Base-by-base conservation (phyloP, 1,140 invertebrate genomes). In the Formica exsecta region DNA sequence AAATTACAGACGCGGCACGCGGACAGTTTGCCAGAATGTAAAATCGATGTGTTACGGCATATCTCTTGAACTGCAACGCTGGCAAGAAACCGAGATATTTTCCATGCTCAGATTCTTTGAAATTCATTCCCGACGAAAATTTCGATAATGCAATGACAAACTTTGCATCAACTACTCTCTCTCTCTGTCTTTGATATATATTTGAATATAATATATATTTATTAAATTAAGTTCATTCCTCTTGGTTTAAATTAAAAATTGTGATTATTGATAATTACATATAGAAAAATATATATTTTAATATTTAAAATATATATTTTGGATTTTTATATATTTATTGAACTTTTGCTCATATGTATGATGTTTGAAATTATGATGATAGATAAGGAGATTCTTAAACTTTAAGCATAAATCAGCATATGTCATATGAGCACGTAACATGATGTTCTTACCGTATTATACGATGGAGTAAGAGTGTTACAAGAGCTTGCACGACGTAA, bases 21-120 rank as follows among this genome's bases (percentile, higher is more conserved):
- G 87, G 65, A 90, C 85, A 81, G 86, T 90, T 80, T 88, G 88
- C 89, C 80, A 87, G 88, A 91, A 86, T 90, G 85, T 86, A 89
- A 91, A 91, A 92, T 92, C 91, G 91, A 92, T 92, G 75, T 89
- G 86, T 88, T 85, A 86, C 64, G 81, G 66, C 57, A 73, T 80
- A 64, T 89, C 88, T 89, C 88, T 85, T 51, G 57, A 81, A 79
- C 54, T 41, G 13, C 68, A 36, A 32, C 75, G 65, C 71, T 64
- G 41, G 71, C 48, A 48, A 41, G 19, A 51, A 66, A 36, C 25
- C 29, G 44, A 61, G 62, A 59, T 51, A 87, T 48, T 80, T 57
- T 62, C 25, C 38, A 44, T 11, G 22, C 22, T 57, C 16, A 48
- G 32, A 75, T 32, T 62, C 36, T 48, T 7, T 32, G 61, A 65